Evolutionary conservation across 2,113 vertebrate genomes (phyloP).

Genomic region (Ahaetulla prasina): DNA sequence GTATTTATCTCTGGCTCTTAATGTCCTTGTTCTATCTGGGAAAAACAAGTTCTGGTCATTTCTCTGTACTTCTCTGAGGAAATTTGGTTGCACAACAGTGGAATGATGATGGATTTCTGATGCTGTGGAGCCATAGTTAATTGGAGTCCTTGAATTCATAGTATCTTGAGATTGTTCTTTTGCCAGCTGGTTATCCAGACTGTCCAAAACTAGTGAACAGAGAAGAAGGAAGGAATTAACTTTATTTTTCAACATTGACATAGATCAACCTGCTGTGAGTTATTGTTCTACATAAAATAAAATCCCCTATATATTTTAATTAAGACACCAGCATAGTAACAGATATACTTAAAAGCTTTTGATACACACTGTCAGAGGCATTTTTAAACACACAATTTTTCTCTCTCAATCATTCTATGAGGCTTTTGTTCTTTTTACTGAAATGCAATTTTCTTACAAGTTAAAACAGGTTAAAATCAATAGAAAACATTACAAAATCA

Average conservation of each 20-base stretch:
- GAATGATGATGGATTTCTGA: conserved; percentile 28
- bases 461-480: neutral
- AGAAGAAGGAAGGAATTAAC: neutral
- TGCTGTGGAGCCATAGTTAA: conserved; percentile 32
- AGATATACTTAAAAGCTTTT: neutral
- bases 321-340: neutral
- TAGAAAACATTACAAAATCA: neutral
- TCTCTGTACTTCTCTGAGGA: conserved; percentile 37
- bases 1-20: conserved; percentile 66
- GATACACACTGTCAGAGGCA: neutral
- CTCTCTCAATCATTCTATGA: neutral
- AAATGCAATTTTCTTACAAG: neutral
- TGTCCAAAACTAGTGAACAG: conserved; percentile 68
- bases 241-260: neutral
- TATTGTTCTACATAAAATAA: neutral
- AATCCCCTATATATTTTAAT: neutral
- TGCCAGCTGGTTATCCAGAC: conserved; percentile 72
- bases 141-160: conserved; percentile 22
- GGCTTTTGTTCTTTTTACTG: neutral
- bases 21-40: conserved; percentile 65
- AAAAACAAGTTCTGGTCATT: conserved; percentile 58
- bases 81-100: conserved; percentile 23
- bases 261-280: neutral
- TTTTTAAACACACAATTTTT: neutral
- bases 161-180: conserved; percentile 65